These are phyloP conservation scores for Machaerirhynchus nigripectus DNA, from an alignment of 2,113 vertebrate genomes.

Conservation along the genomic window DNA sequence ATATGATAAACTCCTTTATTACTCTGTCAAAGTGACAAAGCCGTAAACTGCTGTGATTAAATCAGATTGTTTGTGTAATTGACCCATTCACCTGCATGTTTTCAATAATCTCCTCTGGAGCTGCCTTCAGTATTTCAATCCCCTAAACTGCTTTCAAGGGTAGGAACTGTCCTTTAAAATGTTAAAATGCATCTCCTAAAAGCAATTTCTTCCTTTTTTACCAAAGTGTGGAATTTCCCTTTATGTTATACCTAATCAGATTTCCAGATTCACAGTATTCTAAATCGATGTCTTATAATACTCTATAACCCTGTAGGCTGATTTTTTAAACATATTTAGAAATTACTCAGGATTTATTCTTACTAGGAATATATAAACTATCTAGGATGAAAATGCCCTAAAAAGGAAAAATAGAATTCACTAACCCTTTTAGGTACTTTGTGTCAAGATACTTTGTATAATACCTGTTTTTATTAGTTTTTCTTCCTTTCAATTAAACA, in stretches of 20 bases:
- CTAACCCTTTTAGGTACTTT: neutral
- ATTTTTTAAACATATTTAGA: neutral
- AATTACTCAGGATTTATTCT: neutral
- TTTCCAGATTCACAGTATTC: neutral
- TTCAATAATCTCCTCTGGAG: neutral
- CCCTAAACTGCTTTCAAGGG: neutral
- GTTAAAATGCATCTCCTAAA: neutral
- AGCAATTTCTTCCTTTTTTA: neutral
- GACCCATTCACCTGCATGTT: neutral
- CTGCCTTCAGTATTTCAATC: neutral
- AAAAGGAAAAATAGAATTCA: neutral
- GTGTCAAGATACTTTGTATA: neutral
- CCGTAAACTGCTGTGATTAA: neutral
- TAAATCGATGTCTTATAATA: neutral
- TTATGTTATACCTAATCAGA: neutral
- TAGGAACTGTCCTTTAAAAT: neutral
- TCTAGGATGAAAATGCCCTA: neutral
- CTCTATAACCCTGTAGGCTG: neutral
- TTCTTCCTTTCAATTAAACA: neutral
- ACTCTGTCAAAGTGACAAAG: neutral
- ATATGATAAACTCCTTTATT: neutral
- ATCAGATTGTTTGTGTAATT: neutral
- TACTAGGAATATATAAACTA: neutral
- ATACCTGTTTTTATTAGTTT: neutral
- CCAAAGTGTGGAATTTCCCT: neutral